These are phyloP conservation scores for Ameiurus melas DNA, from an alignment of 2,113 vertebrate genomes.

Conservation along the genomic window DNA sequence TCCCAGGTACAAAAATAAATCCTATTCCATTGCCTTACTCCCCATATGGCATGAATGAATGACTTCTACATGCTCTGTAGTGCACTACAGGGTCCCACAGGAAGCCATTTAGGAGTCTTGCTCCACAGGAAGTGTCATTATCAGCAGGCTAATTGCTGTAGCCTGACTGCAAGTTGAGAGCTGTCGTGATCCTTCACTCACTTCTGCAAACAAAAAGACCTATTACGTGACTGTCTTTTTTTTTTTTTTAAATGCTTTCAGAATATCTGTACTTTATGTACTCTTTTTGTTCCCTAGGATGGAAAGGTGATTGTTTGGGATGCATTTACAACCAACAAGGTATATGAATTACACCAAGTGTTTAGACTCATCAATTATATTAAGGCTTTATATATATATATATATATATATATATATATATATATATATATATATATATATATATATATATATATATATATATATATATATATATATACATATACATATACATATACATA, in stretches of 20 bases:
- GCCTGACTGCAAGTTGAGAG: constrained; percentile 3
- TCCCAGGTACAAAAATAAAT: constrained; percentile 82
- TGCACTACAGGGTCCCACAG: constrained; percentile 19
- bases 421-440: no score
- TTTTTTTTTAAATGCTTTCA: neutral
- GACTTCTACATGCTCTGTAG: neutral
- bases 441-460: no score
- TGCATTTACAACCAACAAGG: constrained; percentile 98
- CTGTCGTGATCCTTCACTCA: neutral
- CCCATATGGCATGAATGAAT: neutral
- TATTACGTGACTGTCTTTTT: neutral
- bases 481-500: no score
- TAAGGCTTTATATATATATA: no score
- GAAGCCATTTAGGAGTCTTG: constrained; percentile 27
- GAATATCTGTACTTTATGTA: neutral
- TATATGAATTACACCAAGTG: constrained; percentile 60
- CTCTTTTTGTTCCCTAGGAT: constrained; percentile 76
- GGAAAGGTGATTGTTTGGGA: constrained; percentile 99
- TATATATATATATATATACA: no score
- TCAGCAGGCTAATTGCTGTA: neutral
- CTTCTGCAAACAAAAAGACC: neutral
- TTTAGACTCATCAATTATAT: neutral
- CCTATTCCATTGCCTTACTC: neutral
- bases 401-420: no score
- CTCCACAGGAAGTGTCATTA: constrained; percentile 28